Evolutionary conservation across 1,140 invertebrate genomes (phyloP).

Genomic region (Drosophila miranda): DNA sequence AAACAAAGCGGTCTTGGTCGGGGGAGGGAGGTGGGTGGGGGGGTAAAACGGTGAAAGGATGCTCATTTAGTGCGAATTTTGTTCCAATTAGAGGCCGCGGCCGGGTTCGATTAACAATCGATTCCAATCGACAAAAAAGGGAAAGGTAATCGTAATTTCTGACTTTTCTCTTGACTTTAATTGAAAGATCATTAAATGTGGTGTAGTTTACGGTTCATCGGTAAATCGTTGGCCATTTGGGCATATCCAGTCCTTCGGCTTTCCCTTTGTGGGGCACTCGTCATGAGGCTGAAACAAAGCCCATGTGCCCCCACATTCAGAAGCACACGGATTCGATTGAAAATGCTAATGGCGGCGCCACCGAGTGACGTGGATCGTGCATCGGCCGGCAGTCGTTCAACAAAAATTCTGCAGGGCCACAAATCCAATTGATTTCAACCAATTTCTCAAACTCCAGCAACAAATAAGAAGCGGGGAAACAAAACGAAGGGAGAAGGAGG

Average conservation of each 20-base stretch:
- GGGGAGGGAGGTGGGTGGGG: no score
- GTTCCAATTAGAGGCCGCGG: slow-evolving; percentile 47
- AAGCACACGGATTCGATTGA: slow-evolving; percentile 29
- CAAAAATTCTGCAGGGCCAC: slow-evolving; percentile 29
- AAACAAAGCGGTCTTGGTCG: slow-evolving; percentile 22
- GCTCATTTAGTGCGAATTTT: slow-evolving; percentile 61
- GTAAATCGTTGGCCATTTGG: neutral
- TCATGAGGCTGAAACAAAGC: no score
- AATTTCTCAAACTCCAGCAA: slow-evolving; percentile 68
- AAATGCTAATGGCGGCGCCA: slow-evolving; percentile 67
- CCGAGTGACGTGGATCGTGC: slow-evolving; percentile 18
- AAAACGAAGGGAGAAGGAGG: no score
- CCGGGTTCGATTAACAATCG: no score
- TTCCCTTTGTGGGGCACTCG: no score
- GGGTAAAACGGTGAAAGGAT: slow-evolving; percentile 55
- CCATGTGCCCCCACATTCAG: neutral
- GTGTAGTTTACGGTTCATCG: neutral
- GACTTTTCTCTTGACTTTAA: neutral
- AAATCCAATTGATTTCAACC: slow-evolving; percentile 80
- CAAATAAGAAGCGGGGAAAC: neutral
- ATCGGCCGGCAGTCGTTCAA: slow-evolving; percentile 52
- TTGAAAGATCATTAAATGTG: no score
- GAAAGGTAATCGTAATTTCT: slow-evolving; percentile 46
- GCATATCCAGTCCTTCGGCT: neutral
- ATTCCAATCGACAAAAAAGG: neutral